Conservation (phyloP, 1,140 invertebrate genomes). For the Sitodiplosis mosellana region DNA sequence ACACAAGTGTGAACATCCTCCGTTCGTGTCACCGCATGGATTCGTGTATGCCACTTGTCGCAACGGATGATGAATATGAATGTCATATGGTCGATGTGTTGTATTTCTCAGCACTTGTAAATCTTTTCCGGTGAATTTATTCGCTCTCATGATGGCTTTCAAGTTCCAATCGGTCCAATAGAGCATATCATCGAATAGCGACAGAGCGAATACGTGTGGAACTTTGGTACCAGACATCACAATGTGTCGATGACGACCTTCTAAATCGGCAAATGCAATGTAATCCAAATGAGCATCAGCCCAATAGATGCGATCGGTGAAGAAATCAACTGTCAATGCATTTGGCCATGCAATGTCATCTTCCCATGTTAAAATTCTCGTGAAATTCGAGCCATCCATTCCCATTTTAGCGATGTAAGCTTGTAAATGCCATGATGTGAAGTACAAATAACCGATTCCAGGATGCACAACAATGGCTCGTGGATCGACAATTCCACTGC, state of each 20-base stretch:
- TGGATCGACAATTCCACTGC: conserved; percentile 77
- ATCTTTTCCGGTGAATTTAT: conserved; percentile 73
- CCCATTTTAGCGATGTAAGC: conserved; percentile 95
- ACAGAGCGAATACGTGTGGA: conserved; percentile 86
- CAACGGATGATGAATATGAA: conserved; percentile 76
- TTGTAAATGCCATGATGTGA: conserved; percentile 89
- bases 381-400: conserved; percentile 89
- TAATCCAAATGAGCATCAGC: conserved; percentile 97
- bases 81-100: conserved; percentile 86
- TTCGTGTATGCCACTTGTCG: conserved; percentile 69
- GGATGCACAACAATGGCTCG: conserved; percentile 89
- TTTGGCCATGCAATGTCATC: conserved; percentile 97
- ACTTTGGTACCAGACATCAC: conserved; percentile 63
- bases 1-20: conserved; percentile 94
- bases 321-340: conserved; percentile 91
- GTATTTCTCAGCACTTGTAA: conserved; percentile 70
- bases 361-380: conserved; percentile 75
- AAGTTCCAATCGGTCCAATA: conserved; percentile 99
- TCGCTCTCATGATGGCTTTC: conserved; percentile 66
- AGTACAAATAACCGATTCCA: conserved; percentile 84
- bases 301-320: conserved; percentile 87
- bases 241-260: conserved; percentile 66
- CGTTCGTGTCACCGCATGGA: conserved; percentile 83
- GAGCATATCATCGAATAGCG: conserved; percentile 83
- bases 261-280: conserved; percentile 83